phyloP scores from a whole-genome alignment of 1,140 invertebrate species.

The Lerema accius region DNA sequence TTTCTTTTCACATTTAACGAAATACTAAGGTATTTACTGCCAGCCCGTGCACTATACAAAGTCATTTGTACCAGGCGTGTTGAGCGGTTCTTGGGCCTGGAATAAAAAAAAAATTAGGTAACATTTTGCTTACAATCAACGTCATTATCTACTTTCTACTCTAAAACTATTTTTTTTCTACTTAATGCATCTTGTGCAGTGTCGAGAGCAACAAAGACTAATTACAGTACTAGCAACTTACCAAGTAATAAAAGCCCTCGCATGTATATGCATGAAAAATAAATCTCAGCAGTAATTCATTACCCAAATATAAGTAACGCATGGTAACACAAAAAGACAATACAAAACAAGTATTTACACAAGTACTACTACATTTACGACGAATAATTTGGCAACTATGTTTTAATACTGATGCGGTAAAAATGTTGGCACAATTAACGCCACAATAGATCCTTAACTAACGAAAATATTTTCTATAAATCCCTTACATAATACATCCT shows the following conservation, averaged over 20 bases:
- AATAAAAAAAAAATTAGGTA: conserved; percentile 56
- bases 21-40: conserved; percentile 76
- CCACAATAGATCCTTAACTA: conserved; percentile 62
- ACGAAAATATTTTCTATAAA: conserved; percentile 75
- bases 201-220: conserved; percentile 4
- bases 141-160: conserved; percentile 12
- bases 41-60: conserved; percentile 83
- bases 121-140: too few relatives aligned
- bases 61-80: conserved; percentile 88
- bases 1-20: conserved; percentile 79
- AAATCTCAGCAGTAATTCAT: conserved; percentile 73
- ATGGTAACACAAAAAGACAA: conserved; percentile 46
- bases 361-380: conserved; percentile 45
- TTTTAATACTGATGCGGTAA: conserved; percentile 83
- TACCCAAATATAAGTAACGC: conserved; percentile 44
- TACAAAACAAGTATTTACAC: conserved; percentile 75
- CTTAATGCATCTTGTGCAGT: conserved; percentile 1
- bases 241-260: conserved; percentile 74
- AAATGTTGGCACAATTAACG: conserved; percentile 80
- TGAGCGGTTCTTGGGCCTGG: conserved; percentile 89
- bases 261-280: conserved; percentile 80
- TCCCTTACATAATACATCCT: conserved; percentile 61
- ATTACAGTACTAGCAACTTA: conserved; percentile 61
- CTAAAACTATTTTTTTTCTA: conserved; percentile 1
- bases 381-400: conserved; percentile 74